Evolutionary conservation across 2,888 invertebrate species (phyloP).

Genomic region (Chymomyza amoena): DNA sequence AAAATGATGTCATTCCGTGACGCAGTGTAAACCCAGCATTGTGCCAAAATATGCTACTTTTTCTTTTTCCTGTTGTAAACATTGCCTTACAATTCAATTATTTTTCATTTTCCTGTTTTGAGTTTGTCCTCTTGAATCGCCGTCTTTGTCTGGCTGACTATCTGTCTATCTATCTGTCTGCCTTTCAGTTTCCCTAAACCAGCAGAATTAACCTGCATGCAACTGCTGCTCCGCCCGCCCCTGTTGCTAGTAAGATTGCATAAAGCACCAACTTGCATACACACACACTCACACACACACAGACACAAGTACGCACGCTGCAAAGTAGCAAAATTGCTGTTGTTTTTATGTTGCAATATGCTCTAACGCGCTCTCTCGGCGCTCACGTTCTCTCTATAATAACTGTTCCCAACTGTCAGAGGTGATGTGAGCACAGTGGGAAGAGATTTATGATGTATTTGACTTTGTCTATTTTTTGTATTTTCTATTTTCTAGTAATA

Average conservation of each 20-base stretch:
- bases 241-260: constrained; percentile 33
- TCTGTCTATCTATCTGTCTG: constrained; percentile 3
- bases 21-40: neutral
- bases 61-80: constrained; percentile 33
- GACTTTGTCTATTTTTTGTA: neutral
- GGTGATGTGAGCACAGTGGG: neutral
- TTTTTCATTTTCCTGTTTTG: constrained; percentile 66
- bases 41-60: neutral
- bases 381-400: constrained; percentile 14
- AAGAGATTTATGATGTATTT: neutral
- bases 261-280: constrained; percentile 42
- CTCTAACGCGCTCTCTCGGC: constrained; percentile 28
- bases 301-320: neutral
- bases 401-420: constrained; percentile 43
- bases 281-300: constrained; percentile 19
- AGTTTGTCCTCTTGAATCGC: constrained; percentile 63
- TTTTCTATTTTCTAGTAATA: neutral
- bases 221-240: neutral
- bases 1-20: too few relatives aligned
- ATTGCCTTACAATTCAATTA: constrained; percentile 70
- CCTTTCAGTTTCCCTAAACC: constrained; percentile 17
- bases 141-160: constrained; percentile 33
- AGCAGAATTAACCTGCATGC: constrained; percentile 53
- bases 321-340: constrained; percentile 32
- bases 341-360: constrained; percentile 56